A percentile compares a stretch with the other conserved stretches of the same genome.
These are phyloP conservation scores for Chrysochloris asiatica DNA, from an alignment of 2,113 vertebrate genomes.

Conservation along the genomic window DNA sequence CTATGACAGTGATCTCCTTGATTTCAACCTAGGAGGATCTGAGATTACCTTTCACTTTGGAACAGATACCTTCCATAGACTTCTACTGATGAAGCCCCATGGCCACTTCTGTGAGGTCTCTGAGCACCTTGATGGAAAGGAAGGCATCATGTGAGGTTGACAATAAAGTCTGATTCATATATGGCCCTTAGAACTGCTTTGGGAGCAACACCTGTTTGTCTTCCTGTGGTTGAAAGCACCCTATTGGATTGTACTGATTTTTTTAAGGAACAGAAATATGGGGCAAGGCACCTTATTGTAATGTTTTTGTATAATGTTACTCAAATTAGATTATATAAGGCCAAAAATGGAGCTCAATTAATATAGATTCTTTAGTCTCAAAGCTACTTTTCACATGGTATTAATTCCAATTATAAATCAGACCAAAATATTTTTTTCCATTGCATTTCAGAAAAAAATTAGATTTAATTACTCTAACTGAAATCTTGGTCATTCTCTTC, in stretches of 20 bases:
- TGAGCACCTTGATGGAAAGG: conserved; percentile 19
- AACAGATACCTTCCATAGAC: neutral
- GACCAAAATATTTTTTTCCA: conserved; percentile 33
- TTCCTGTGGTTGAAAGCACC: conserved; percentile 42
- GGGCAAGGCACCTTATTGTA: conserved; percentile 20
- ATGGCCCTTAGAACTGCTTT: conserved; percentile 29
- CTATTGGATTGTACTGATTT: conserved; percentile 11
- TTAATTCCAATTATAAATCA: conserved; percentile 62
- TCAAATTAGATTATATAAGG: conserved; percentile 28
- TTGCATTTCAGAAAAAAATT: conserved; percentile 53
- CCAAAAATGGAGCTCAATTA: conserved; percentile 21
- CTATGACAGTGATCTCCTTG: neutral
- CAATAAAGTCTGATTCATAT: conserved; percentile 35
- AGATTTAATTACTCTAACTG: conserved; percentile 59
- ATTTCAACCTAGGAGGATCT: neutral
- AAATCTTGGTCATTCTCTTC: conserved; percentile 48
- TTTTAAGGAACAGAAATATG: conserved; percentile 29
- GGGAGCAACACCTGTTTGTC: conserved; percentile 14
- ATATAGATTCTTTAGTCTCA: conserved; percentile 51
- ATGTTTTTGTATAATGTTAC: neutral
- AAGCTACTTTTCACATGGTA: conserved; percentile 33
- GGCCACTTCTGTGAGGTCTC: conserved; percentile 20
- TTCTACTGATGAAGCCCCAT: neutral
- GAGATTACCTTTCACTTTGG: conserved; percentile 9
- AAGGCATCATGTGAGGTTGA: conserved; percentile 3